Evolutionary conservation across 2,797 vertebrate species (phyloP), one percentile per base, ranked within the genome.

Genomic region (Sphenodon punctatus): DNA sequence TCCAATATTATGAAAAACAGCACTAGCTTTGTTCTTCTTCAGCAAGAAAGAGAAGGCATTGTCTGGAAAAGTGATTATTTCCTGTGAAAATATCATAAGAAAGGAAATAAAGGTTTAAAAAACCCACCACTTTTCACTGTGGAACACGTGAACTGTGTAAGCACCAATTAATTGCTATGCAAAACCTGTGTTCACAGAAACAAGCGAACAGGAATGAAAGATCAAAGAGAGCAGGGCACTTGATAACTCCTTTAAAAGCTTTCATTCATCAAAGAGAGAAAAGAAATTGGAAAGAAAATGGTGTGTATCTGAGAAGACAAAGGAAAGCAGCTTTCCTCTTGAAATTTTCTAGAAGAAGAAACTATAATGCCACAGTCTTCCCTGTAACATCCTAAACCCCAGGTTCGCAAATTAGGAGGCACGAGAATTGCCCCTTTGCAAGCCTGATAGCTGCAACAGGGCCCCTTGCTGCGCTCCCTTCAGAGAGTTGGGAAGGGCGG

Each of bases 101-200:
- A 69, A 17, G 27, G 49, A 70, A 48, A 77, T 60, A 60, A 78
- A 83, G 74, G 59, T 22, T 71, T n/a, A 68, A 36, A 84, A 83
- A 68, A 46, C 43, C 30, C 23, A 43, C 38, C 45, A 34, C n/a
- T n/a, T n/a, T 23, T 41, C 71, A 5, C 23, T 34, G 1, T 32
- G 10, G 19, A 80, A 41, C 12, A 41, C 88, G 32, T 65, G 12
- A 58, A 55, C 67, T 83, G n/a, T 61, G 49, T 10, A 19, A 9
- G 34, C 5, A 55, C 16, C 25, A 53, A 49, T 5, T 60, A 58
- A 43, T 38, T 45, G 8, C 30, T 49, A 15, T 8, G 51, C 66
- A 88, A 78, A 77, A 16, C 32, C n/a, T 13, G 17, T 12, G 63
- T 51, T 69, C 66, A 15, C 27, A 39, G 64, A 61, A 56, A 67